A percentile compares a stretch with the other conserved stretches of the same genome.
phyloP scores from a whole-genome alignment of 2,888 invertebrate species.

The Protophormia terraenovae region DNA sequence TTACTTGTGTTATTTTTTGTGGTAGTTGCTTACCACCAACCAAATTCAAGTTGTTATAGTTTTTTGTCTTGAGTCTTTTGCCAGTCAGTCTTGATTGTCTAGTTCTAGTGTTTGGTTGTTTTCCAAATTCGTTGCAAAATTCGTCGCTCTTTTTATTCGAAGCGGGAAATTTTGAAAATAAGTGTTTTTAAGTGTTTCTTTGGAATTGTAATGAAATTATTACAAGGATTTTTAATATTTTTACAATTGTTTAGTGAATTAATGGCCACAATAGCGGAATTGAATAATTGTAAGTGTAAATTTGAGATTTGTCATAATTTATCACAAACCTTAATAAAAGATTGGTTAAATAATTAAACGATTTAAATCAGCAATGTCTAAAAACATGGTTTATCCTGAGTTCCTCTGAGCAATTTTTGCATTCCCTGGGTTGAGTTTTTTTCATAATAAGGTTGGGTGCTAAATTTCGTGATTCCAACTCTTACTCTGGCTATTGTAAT shows the following conservation, averaged over 20 bases:
- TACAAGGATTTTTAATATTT: constrained; percentile 33
- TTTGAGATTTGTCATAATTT: no score
- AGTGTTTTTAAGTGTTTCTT: neutral
- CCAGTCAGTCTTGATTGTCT: constrained; percentile 56
- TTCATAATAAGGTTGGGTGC: no score
- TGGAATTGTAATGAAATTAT: constrained; percentile 30
- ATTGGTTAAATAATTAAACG: no score
- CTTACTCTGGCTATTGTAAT: no score
- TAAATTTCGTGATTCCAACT: no score
- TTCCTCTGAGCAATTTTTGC: no score
- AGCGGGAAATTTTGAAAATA: constrained; percentile 3
- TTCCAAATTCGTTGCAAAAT: neutral
- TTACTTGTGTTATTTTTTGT: no score
- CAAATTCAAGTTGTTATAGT: constrained; percentile 25
- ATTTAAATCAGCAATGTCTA: no score
- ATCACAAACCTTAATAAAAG: no score
- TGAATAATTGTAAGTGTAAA: constrained; percentile 78
- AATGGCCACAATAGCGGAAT: constrained; percentile 75
- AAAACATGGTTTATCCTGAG: no score
- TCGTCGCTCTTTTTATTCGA: neutral
- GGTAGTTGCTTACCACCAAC: constrained; percentile 11
- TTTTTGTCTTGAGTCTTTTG: constrained; percentile 44
- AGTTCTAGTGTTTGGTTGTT: constrained; percentile 55
- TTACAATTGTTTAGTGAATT: constrained; percentile 68
- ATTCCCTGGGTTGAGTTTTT: no score